phyloP scores from a whole-genome alignment of 2,888 invertebrate species.

The Heliconius ismenius region DNA sequence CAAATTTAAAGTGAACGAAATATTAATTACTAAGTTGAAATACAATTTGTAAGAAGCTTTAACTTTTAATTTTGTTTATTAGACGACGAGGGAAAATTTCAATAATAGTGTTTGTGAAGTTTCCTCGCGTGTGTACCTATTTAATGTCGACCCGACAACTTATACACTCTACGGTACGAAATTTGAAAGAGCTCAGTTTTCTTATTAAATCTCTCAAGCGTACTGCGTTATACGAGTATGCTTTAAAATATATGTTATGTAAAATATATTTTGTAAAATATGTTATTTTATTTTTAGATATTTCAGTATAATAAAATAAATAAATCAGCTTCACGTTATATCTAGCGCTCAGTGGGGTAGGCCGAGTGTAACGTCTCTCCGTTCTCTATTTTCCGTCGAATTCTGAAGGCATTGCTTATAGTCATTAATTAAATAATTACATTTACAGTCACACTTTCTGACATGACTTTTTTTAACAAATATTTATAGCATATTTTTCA shows the following conservation, averaged over 20 bases:
- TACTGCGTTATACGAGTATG: constrained; percentile 29
- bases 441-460: too few relatives aligned
- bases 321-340: too few relatives aligned
- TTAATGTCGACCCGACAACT: constrained; percentile 44
- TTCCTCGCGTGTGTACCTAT: constrained; percentile 43
- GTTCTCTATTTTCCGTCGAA: too few relatives aligned
- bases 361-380: too few relatives aligned
- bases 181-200: constrained; percentile 33
- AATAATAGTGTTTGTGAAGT: constrained; percentile 45
- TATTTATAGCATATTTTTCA: too few relatives aligned
- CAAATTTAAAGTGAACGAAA: constrained; percentile 13
- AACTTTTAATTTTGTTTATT: constrained; percentile 45
- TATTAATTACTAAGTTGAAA: constrained; percentile 37
- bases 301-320: neutral
- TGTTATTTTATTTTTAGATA: neutral
- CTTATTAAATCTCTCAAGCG: constrained; percentile 29
- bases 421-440: too few relatives aligned
- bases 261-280: neutral
- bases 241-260: too few relatives aligned
- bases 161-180: constrained; percentile 36
- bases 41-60: constrained; percentile 39
- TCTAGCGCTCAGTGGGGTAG: too few relatives aligned
- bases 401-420: too few relatives aligned
- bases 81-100: constrained; percentile 44
- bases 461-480: neutral